Evolutionary conservation across 2,797 vertebrate genomes (phyloP), one percentile per base, ranked within the genome.

Genomic region (Odontamblyopus lacepedii): DNA sequence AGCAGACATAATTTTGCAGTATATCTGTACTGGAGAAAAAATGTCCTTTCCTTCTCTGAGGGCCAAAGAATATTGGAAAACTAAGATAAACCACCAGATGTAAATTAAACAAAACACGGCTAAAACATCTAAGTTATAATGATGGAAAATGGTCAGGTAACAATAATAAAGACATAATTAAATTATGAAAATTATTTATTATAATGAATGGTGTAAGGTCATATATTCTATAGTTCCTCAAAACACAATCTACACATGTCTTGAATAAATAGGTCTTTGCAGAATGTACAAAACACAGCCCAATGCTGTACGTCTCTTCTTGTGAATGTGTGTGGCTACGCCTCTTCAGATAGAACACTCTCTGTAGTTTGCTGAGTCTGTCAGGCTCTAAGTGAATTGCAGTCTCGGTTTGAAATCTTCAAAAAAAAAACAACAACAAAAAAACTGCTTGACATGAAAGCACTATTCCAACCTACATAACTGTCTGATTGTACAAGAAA

Each of bases 321-420:
- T 61, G 5, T 61, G 59, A 59, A 32, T 16, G 59, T 30, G 59
- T 16, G 27, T 30, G 6, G 16, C 18, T 18, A 35, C 23, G 15
- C 6, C 59, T 61, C 59, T 32, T 6, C 16, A 63, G 30, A 63
- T 6, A 35, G 18, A 63, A 63, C 35, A 38, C 29, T 35, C 60
- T 62, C 29, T 38, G 61, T 61, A 61, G 59, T 61, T 61, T 38
- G 61, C 30, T 6, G 59, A 61, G 30, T 63, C 61, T 63, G 18
- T 61, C 59, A 38, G 30, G 61, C n/a, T 63, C 61, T 63, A n/a
- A 63, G 61, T 63, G 59, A 61, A 32, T 32, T 29, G 30, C 29
- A 30, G 30, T 61, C 59, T 61, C 2, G 3, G 59, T 30, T 30
- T 61, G 59, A 61, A 61, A 32, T 61, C 6, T 61, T 32, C 35